phyloP scores from a whole-genome alignment of 2,888 invertebrate genomes.

The Poecilobothrus nobilitatus region DNA sequence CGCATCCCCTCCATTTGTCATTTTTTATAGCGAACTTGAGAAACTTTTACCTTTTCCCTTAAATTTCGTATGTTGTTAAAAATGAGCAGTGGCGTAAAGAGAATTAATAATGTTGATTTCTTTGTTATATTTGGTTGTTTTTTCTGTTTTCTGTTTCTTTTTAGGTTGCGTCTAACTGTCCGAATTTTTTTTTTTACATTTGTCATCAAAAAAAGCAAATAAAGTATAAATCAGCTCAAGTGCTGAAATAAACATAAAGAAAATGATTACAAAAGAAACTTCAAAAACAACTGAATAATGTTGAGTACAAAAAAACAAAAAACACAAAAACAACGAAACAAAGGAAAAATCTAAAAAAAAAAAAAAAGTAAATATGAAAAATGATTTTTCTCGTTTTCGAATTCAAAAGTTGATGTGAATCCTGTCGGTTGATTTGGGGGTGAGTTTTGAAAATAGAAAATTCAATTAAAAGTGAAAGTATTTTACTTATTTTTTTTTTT shows the following conservation, averaged over 20 bases:
- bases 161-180: not conserved
- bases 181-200: not conserved
- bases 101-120: not conserved
- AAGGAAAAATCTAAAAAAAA: not conserved
- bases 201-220: not conserved
- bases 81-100: not conserved
- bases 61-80: no score
- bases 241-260: not conserved
- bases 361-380: not conserved
- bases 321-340: not conserved
- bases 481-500: not conserved
- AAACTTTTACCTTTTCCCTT: no score
- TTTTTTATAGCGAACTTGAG: no score
- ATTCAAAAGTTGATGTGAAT: not conserved
- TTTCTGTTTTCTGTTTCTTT: no score
- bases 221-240: not conserved
- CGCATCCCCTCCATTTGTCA: no score
- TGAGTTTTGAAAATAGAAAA: not conserved
- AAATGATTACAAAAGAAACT: not conserved
- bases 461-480: slow-evolving; percentile 4
- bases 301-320: not conserved
- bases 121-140: no score
- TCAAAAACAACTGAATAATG: not conserved
- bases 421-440: not conserved
- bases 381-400: not conserved